phyloP scores from a whole-genome alignment of 2,888 invertebrate genomes.

The Eugnorisma glareosa region DNA sequence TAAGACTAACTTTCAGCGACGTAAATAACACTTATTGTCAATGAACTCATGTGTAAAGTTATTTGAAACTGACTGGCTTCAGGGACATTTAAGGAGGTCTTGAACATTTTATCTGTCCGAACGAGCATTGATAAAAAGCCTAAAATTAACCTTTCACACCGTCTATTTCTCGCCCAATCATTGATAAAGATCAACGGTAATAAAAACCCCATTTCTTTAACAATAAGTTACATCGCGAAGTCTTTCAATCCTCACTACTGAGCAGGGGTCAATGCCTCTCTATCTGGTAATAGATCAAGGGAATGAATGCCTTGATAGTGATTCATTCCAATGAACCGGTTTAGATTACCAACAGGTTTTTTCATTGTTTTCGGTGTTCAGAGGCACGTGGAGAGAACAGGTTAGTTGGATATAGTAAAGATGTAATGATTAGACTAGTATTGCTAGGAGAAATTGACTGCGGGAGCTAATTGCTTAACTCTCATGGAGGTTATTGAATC shows the following conservation, averaged over 20 bases:
- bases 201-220: slow-evolving; percentile 7
- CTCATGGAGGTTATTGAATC: not conserved
- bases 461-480: not conserved
- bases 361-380: slow-evolving; percentile 22
- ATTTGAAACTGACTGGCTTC: not conserved
- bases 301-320: slow-evolving; percentile 39
- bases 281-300: slow-evolving; percentile 55
- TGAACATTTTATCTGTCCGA: not conserved
- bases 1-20: too few relatives aligned
- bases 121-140: not conserved
- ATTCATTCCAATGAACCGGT: slow-evolving; percentile 45
- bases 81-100: not conserved
- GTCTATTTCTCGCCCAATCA: not conserved
- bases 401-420: slow-evolving; percentile 6
- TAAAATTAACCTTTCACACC: not conserved
- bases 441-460: not conserved
- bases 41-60: not conserved
- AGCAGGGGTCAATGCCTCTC: slow-evolving; percentile 37
- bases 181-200: slow-evolving; percentile 14
- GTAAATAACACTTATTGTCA: not conserved
- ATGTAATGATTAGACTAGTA: not conserved
- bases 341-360: slow-evolving; percentile 41
- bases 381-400: slow-evolving; percentile 23
- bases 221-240: slow-evolving; percentile 10
- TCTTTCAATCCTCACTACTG: not conserved